Percentiles rank a stretch among this genome's conserved stretches.
Conservation (phyloP, 2,113 vertebrate species). For the Eurypyga helias region DNA sequence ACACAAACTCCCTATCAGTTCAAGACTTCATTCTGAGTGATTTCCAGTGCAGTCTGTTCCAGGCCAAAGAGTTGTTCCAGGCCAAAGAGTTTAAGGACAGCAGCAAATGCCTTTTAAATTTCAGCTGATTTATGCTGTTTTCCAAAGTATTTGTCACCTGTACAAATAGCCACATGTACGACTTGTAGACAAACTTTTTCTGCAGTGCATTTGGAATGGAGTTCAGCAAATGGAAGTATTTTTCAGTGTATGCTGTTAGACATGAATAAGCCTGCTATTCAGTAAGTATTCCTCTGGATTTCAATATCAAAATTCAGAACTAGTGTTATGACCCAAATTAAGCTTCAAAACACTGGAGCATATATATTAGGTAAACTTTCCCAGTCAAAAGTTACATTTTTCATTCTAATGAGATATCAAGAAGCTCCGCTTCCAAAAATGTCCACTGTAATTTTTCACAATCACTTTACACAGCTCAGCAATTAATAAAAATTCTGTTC, state of each 20-base stretch:
- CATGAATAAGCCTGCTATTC: background rate
- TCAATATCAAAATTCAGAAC: background rate
- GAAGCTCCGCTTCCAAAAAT: background rate
- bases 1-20: background rate
- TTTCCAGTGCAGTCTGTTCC: slow-evolving; percentile 59
- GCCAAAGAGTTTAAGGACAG: slow-evolving; percentile 44
- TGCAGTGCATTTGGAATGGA: background rate
- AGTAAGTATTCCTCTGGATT: background rate
- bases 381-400: background rate
- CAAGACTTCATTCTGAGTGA: slow-evolving; percentile 32
- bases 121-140: slow-evolving; percentile 68
- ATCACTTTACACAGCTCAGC: background rate
- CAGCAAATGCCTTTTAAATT: slow-evolving; percentile 60
- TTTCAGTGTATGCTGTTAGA: background rate
- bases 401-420: background rate
- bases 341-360: background rate
- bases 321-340: background rate
- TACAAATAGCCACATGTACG: background rate
- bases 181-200: slow-evolving; percentile 36
- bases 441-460: background rate
- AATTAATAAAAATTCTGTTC: background rate
- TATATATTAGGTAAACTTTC: background rate
- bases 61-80: slow-evolving; percentile 57
- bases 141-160: slow-evolving; percentile 51
- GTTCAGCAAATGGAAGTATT: slow-evolving; percentile 25